Conservation (phyloP, 2,888 invertebrate species). For the Dynastes grantii region DNA sequence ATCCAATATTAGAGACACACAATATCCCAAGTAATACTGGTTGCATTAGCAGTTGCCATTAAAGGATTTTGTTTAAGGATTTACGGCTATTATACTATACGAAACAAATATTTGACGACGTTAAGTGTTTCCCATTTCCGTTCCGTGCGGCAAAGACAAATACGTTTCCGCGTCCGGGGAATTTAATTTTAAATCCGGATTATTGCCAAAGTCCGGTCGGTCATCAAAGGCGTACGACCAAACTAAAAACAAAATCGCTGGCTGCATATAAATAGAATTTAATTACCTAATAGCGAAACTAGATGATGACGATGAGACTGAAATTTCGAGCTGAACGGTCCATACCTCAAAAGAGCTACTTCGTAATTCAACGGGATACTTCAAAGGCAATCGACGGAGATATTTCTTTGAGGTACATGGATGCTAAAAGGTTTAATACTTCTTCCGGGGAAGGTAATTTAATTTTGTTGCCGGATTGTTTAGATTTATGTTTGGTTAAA, state of each 20-base stretch:
- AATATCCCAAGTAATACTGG: slow-evolving; percentile 4
- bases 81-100: slow-evolving; percentile 23
- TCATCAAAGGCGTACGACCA: slow-evolving; percentile 29
- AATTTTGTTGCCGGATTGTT: slow-evolving; percentile 32
- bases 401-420: slow-evolving; percentile 23
- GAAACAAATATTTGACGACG: slow-evolving; percentile 39
- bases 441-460: slow-evolving; percentile 36
- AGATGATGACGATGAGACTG: slow-evolving; percentile 20
- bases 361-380: slow-evolving; percentile 33
- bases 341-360: slow-evolving; percentile 6
- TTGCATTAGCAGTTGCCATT: slow-evolving; percentile 19
- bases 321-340: slow-evolving; percentile 22
- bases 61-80: slow-evolving; percentile 22
- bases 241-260: slow-evolving; percentile 43
- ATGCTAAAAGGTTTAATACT: slow-evolving; percentile 18
- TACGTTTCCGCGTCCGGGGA: slow-evolving; percentile 23
- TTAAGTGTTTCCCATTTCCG: slow-evolving; percentile 30
- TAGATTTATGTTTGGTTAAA: background rate
- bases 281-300: slow-evolving; percentile 35
- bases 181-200: slow-evolving; percentile 48
- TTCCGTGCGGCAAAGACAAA: slow-evolving; percentile 19
- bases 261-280: slow-evolving; percentile 44
- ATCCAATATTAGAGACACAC: background rate
- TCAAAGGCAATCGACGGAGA: slow-evolving; percentile 29
- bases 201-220: slow-evolving; percentile 28